Percentiles rank a stretch among this genome's conserved stretches.
Conservation (phyloP, 2,797 vertebrate genomes). For the Uromys caudimaculatus region DNA sequence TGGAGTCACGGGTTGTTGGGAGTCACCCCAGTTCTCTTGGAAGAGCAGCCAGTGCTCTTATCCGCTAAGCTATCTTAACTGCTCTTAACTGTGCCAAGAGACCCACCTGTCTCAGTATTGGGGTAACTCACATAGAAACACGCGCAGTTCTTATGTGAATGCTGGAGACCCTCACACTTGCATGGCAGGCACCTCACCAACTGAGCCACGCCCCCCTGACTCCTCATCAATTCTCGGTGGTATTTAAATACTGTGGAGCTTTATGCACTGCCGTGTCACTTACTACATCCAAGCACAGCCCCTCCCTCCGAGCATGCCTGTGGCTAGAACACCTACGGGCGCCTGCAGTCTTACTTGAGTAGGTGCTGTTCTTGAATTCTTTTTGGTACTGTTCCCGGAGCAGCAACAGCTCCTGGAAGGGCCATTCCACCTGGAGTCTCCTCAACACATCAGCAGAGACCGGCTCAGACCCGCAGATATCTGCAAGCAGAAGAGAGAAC, state of each 20-base stretch:
- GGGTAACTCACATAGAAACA: neutral
- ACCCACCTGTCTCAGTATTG: neutral
- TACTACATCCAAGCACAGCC: neutral
- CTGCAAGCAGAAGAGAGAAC: slow-evolving; percentile 66
- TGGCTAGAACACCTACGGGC: neutral
- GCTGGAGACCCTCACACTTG: neutral
- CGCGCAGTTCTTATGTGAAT: neutral
- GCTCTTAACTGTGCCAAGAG: neutral
- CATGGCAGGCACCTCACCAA: neutral
- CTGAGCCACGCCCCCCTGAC: neutral
- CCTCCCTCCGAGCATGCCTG: neutral
- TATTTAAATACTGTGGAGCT: neutral
- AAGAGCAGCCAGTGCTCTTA: neutral
- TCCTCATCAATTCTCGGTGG: neutral
- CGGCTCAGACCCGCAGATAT: slow-evolving; percentile 82
- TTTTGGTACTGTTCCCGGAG: slow-evolving; percentile 86
- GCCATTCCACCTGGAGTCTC: slow-evolving; percentile 90
- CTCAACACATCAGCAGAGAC: slow-evolving; percentile 86
- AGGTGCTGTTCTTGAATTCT: slow-evolving; percentile 88
- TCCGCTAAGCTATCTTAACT: neutral
- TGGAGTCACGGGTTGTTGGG: neutral
- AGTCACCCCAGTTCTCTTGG: neutral
- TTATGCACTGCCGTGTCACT: neutral
- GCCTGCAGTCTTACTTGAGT: slow-evolving; percentile 90
- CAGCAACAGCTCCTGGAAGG: slow-evolving; percentile 87